Evolutionary conservation across 2,888 invertebrate genomes (phyloP).

Genomic region (Zele albiditarsus): DNA sequence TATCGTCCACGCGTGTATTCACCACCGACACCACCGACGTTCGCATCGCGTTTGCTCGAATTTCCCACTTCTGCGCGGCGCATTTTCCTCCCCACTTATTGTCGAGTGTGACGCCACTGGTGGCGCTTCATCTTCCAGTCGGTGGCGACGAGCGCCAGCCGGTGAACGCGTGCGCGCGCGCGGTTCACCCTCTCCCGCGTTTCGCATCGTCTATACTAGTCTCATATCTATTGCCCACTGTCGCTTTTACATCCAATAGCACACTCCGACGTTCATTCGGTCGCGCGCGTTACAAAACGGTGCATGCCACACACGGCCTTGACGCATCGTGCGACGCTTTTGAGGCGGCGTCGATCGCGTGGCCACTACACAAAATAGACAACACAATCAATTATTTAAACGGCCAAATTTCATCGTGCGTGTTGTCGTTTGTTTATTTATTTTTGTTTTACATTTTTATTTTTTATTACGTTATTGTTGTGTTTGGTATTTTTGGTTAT

Average conservation of each 20-base stretch:
- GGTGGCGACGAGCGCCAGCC: conserved; percentile 50
- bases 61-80: conserved; percentile 23
- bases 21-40: conserved; percentile 15
- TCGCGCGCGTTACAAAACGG: conserved; percentile 39
- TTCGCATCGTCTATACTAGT: conserved; percentile 40
- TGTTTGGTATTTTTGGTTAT: background rate
- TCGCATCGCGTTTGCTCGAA: conserved; percentile 26
- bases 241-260: conserved; percentile 34
- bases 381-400: background rate
- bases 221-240: conserved; percentile 28
- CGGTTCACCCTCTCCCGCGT: conserved; percentile 46
- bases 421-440: conserved; percentile 7
- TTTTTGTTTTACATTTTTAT: background rate
- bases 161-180: conserved; percentile 51
- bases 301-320: conserved; percentile 49
- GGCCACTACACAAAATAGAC: conserved; percentile 35
- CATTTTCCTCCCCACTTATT: conserved; percentile 33
- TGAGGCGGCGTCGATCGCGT: conserved; percentile 48
- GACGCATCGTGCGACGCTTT: conserved; percentile 47
- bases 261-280: conserved; percentile 37
- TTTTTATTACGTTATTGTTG: background rate
- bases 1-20: background rate
- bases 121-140: conserved; percentile 52
- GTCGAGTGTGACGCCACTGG: conserved; percentile 8
- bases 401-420: background rate